A percentile compares a stretch with the other conserved stretches of the same genome.
Conservation (phyloP, 2,888 invertebrate genomes). For the Phyto melanocephala region DNA sequence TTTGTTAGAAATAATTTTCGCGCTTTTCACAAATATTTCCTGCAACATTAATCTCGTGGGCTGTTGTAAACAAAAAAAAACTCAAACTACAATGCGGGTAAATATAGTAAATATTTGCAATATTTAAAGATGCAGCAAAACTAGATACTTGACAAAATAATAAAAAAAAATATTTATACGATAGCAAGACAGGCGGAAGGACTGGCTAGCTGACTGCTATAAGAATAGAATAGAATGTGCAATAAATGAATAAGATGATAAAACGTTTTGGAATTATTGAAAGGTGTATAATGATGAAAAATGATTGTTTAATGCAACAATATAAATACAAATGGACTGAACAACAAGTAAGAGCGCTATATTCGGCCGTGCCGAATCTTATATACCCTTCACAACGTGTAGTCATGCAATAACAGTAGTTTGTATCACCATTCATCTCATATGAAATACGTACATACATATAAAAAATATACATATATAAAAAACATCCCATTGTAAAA, state of each 20-base stretch:
- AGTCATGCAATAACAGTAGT: too few species aligned
- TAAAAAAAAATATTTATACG: background rate
- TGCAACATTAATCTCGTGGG: slow-evolving; percentile 65
- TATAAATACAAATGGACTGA: slow-evolving; percentile 21
- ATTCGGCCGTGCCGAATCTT: too few species aligned
- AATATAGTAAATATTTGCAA: slow-evolving; percentile 63
- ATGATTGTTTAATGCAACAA: slow-evolving; percentile 51
- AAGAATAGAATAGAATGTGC: too few species aligned
- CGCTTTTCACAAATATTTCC: slow-evolving; percentile 65
- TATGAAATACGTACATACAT: too few species aligned
- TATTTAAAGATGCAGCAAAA: slow-evolving; percentile 48
- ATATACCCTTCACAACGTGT: too few species aligned
- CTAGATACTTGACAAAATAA: slow-evolving; percentile 14
- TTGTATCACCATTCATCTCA: too few species aligned
- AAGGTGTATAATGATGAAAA: slow-evolving; percentile 64
- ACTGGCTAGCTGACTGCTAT: background rate
- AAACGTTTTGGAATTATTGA: slow-evolving; percentile 61
- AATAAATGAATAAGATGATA: slow-evolving; percentile 54
- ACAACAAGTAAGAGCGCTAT: too few species aligned
- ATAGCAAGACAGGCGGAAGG: background rate
- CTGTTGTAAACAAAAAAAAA: slow-evolving; percentile 38
- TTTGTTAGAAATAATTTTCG: slow-evolving; percentile 65
- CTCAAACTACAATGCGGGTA: slow-evolving; percentile 58
- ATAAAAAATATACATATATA: too few species aligned
- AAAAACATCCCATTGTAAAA: too few species aligned